phyloP scores from a whole-genome alignment of 2,888 invertebrate species.

The Abscondita cerata region DNA sequence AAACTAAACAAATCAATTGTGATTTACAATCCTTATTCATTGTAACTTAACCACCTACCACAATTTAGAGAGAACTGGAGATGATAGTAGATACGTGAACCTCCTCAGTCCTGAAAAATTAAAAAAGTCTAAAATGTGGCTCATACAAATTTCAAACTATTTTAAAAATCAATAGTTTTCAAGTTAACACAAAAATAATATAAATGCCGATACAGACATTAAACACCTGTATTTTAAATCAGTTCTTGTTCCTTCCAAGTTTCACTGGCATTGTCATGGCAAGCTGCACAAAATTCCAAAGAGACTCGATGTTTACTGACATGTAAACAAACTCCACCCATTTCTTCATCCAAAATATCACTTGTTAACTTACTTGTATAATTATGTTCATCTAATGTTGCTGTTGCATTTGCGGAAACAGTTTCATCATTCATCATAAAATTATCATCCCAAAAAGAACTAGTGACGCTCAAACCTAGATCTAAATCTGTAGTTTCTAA shows the following conservation, averaged over 20 bases:
- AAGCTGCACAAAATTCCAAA: conserved; percentile 65
- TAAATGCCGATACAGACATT: conserved; percentile 50
- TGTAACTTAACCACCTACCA: no score
- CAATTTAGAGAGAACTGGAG: no score
- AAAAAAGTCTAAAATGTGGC: neutral
- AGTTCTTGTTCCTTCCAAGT: conserved; percentile 43
- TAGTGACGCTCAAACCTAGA: conserved; percentile 9
- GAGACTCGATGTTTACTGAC: conserved; percentile 64
- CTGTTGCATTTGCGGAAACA: neutral
- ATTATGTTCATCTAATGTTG: conserved; percentile 47
- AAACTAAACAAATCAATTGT: no score
- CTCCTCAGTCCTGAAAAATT: neutral
- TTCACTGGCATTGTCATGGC: conserved; percentile 60
- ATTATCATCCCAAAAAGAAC: conserved; percentile 9
- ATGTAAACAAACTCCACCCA: conserved; percentile 65
- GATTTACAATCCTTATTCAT: no score
- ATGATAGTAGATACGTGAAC: no score
- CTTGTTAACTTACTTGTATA: conserved; percentile 40
- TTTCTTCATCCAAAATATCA: conserved; percentile 44
- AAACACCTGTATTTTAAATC: conserved; percentile 40
- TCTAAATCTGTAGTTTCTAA: conserved; percentile 10
- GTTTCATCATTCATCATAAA: conserved; percentile 6
- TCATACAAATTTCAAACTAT: neutral
- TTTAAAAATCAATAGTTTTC: neutral
- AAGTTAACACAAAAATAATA: neutral